Evolutionary conservation across 2,888 invertebrate species (phyloP), one percentile per base, ranked within the genome.

Genomic region (Podotricha telesiphe): DNA sequence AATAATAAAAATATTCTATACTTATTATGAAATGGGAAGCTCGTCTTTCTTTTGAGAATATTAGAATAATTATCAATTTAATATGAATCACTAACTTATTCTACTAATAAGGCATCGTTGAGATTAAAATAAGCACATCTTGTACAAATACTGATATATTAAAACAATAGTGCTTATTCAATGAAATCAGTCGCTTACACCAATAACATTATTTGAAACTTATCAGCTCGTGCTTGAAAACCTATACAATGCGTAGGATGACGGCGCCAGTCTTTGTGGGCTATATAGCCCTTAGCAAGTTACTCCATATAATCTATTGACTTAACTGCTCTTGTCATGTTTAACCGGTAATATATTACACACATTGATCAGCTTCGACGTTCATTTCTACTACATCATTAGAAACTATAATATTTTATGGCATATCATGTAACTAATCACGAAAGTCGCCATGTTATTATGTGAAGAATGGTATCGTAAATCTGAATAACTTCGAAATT

Each of bases 181-280:
- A 28, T 2, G n/a, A 45, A 61, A 19, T 58, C 10, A 17, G 2
- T 59, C 15, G 11, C 45, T n/a, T n/a, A n/a, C n/a, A 17, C 17
- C 22, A 45, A 28, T 59, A 17, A 45, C 42, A 59, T 28, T 59
- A 22, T n/a, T 22, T 42, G 22, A 59, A 59, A 58, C 42, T 20
- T 58, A 42, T 15, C 20, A 13, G 15, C 22, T 73, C 77, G 77
- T 68, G 78, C 76, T 78, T 72, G 75, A 76, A 76, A 74, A 80
- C 75, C n/a, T 64, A 51, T 22, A 73, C 76, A 77, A 77, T 59
- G 59, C 59, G 88, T 86, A 87, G 86, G 87, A 86, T 84, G 81
- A 68, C 56, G 65, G 66, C 67, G 71, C 67, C 65, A 64, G 67
- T 70, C 70, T 51, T 64, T 70, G 58, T 56, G 22, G 59, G 45